These are phyloP conservation scores for Tetrax tetrax DNA, from an alignment of 2,113 vertebrate genomes.

Conservation along the genomic window DNA sequence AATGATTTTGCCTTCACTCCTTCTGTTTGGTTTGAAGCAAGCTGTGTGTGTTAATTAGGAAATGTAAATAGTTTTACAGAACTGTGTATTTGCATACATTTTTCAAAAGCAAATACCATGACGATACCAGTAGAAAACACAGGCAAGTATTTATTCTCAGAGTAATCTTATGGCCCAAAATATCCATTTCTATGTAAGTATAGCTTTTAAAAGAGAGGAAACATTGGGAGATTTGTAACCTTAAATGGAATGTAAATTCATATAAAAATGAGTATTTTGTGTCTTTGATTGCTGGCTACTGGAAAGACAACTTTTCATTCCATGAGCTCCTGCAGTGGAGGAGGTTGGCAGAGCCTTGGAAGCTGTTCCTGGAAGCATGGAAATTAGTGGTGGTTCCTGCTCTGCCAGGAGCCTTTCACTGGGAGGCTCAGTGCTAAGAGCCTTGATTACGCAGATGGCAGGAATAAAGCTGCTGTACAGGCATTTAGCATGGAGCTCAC, in stretches of 20 bases:
- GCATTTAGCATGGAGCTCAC: neutral
- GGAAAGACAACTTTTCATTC: neutral
- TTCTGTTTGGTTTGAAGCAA: neutral
- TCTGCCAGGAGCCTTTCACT: neutral
- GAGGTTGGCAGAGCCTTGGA: neutral
- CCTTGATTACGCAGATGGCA: neutral
- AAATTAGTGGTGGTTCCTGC: neutral
- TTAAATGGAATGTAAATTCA: neutral
- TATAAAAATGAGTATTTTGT: neutral
- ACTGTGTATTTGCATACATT: neutral
- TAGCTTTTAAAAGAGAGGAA: neutral
- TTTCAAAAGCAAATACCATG: neutral
- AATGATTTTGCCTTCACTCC: neutral
- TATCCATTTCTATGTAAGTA: neutral
- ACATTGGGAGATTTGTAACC: neutral
- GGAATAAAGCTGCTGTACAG: neutral
- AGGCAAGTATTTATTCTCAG: neutral
- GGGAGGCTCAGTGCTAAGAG: neutral
- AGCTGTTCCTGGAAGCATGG: neutral
- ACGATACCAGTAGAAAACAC: neutral
- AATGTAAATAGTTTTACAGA: conserved; percentile 14
- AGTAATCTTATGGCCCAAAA: neutral
- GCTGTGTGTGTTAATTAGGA: neutral
- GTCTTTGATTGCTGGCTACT: neutral
- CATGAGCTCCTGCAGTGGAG: neutral